Percentiles rank a stretch among this genome's conserved stretches.
phyloP scores from a whole-genome alignment of 2,888 invertebrate species.

The Lasioglossum morio region DNA sequence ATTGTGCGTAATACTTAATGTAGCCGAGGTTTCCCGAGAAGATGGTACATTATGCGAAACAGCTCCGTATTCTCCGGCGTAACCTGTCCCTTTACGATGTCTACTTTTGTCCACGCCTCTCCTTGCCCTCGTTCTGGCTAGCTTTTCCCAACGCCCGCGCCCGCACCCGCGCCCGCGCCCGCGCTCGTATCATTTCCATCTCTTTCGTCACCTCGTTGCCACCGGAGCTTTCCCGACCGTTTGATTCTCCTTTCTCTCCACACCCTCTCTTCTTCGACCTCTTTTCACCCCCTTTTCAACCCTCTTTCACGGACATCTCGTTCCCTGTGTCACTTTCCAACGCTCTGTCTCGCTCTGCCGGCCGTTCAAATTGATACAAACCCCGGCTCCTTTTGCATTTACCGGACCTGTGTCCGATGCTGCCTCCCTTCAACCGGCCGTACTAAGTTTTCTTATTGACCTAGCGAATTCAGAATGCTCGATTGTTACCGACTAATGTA shows the following conservation, averaged over 20 bases:
- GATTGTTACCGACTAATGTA: no score
- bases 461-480: neutral
- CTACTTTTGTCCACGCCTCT: constrained; percentile 32
- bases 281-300: neutral
- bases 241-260: constrained; percentile 1
- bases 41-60: constrained; percentile 41
- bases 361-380: neutral
- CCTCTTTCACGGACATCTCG: neutral
- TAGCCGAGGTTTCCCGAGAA: constrained; percentile 18
- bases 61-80: constrained; percentile 23
- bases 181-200: constrained; percentile 16
- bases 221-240: neutral
- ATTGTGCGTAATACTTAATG: constrained; percentile 43
- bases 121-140: neutral
- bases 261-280: neutral
- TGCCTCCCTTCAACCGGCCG: neutral
- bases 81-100: constrained; percentile 32
- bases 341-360: neutral
- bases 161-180: no score
- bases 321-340: neutral
- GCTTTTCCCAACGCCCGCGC: neutral
- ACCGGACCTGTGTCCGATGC: neutral
- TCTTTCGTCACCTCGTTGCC: constrained; percentile 11
- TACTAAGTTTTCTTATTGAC: neutral
- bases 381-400: neutral